phyloP scores from a whole-genome alignment of 2,888 invertebrate species.

The Cephus spinipes region DNA sequence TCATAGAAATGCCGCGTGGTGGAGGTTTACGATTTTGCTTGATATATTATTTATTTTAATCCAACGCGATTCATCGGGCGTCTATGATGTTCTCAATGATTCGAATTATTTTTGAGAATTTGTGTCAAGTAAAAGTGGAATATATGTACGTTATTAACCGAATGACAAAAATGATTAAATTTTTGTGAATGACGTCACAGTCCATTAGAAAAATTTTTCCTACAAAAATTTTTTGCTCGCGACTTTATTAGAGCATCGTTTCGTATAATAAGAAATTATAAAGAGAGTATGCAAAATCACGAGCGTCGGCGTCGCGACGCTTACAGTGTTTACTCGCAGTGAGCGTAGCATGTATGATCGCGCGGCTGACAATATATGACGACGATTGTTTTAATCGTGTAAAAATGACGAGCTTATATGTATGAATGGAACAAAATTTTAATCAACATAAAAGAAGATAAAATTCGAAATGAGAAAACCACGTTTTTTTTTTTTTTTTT shows the following conservation, averaged over 20 bases:
- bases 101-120: neutral
- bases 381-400: neutral
- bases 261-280: neutral
- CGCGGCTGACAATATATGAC: neutral
- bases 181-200: neutral
- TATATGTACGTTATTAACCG: neutral
- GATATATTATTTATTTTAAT: neutral
- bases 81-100: neutral
- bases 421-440: neutral
- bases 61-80: neutral
- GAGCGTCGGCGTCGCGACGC: neutral
- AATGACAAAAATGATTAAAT: neutral
- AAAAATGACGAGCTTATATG: neutral
- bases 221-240: neutral
- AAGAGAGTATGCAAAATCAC: neutral
- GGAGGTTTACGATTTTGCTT: neutral
- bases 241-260: neutral
- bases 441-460: neutral
- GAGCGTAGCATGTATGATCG: neutral
- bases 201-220: neutral
- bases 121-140: no score
- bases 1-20: neutral
- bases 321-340: neutral
- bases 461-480: neutral
- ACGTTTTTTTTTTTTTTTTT: neutral